Percentiles rank a stretch among this genome's conserved stretches.
phyloP scores from a whole-genome alignment of 2,888 invertebrate genomes.

The Netelia melanura region DNA sequence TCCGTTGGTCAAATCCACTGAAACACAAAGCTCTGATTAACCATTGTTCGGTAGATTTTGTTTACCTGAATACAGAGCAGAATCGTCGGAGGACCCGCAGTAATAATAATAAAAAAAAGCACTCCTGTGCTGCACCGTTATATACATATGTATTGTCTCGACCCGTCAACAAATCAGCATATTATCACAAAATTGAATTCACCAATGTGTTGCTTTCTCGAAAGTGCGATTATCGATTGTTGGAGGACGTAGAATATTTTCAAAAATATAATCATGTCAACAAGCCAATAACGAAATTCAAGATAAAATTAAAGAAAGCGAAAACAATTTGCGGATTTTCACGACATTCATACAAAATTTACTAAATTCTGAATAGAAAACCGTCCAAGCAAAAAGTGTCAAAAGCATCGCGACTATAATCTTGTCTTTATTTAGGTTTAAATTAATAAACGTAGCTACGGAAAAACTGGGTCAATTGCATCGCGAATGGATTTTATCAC shows the following conservation, averaged over 20 bases:
- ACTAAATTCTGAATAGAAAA: conserved; percentile 54
- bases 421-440: background rate
- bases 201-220: conserved; percentile 81
- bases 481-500: too few relatives aligned
- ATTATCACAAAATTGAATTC: conserved; percentile 49
- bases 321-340: conserved; percentile 49
- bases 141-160: conserved; percentile 60
- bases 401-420: conserved; percentile 70
- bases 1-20: conserved; percentile 98
- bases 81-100: conserved; percentile 42
- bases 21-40: conserved; percentile 89
- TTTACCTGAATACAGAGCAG: conserved; percentile 57
- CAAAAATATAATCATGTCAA: background rate
- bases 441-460: too few relatives aligned
- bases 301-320: conserved; percentile 10
- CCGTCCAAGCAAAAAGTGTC: conserved; percentile 76
- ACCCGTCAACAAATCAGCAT: conserved; percentile 54
- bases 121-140: conserved; percentile 66
- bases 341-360: conserved; percentile 12
- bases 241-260: background rate
- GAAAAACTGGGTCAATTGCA: too few relatives aligned
- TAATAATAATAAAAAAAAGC: conserved; percentile 39
- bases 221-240: conserved; percentile 46
- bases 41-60: conserved; percentile 83
- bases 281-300: background rate